Base-by-base conservation (phyloP, 2,113 vertebrate genomes). In the Nesogale talazaci region DNA sequence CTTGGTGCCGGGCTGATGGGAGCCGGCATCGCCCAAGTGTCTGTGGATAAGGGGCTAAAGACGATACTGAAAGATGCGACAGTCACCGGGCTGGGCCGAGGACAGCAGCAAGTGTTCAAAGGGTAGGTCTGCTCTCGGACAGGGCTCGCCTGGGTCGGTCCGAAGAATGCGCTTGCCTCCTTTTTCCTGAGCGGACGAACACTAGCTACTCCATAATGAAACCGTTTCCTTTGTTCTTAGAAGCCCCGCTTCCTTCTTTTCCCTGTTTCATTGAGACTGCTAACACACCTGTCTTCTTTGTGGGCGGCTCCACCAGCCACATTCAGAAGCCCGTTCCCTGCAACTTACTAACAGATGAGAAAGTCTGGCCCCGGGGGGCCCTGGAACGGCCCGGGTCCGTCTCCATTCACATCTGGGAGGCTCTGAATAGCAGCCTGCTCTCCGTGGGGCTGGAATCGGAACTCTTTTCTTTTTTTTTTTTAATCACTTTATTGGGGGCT, bases 1-100 rank as follows among this genome's bases (percentile, higher is more conserved):
- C 98, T 99, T 96, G 99, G 99, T 78, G 99, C 99, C 1, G 99
- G 99, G 78, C 98, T 99, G 56, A 99, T 99, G 99, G 99, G 99
- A 69, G 99, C 99, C 0, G 99, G 99, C 6, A 98, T 99, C 0
- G 99, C 98, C 8, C 99, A 99, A 92, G 99, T 99, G 56, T 98
- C 98, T 0, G 98, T 99, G 97, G 99, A 99, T 82, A 99, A 99
- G 95, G 99, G 98, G 0, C 31, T 99, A 16, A 97, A 98, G 95
- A 99, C 98, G n/a, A 95, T 99, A 27, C 98, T 99, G 80, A 99
- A 99, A 97, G 99, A 99, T 96, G 98, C 99, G 0, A 88, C 99
- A 0, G 77, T 98, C 94, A 94, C 98, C 2, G 99, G 98, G 15
- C 97, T 99, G 93, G 97, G 98, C 95, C 98, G 98, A 83, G 99